Base-by-base conservation (phyloP, 2,888 invertebrate genomes). In the Electrophaes corylata region DNA sequence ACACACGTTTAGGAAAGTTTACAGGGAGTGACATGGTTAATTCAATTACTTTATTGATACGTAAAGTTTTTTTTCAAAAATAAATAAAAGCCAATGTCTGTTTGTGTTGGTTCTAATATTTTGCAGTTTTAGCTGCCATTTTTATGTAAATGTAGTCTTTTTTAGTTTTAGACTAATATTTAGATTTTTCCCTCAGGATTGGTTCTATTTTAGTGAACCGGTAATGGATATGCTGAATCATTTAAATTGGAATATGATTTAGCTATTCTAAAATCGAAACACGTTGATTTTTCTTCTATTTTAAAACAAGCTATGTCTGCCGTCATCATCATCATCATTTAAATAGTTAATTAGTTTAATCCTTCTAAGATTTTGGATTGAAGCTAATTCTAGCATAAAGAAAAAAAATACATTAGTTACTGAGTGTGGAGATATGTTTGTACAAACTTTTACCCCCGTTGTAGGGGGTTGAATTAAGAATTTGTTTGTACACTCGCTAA, bases 61-160 rank as follows among this genome's bases (percentile, higher is more conserved):
- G 18, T 37, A 54, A 47, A 50, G 31, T 18, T 12, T 58, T 65
- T 68, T 76, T 77, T 75, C 57, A 66, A 71, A 78, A 81, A 80
- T 80, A 80, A 79, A 79, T 82, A 82, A 83, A 82, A 83, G 79
- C 77, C 57, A 63, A 78, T 78, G 72, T 79, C 75, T 81, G 82
- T 82, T 76, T 56, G 71, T 76, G 78, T 77, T 65, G 72, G 47
- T 8, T 10, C 19, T 59, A 59, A 52, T 55, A n/a, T 55, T 40
- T 45, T 20, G 35, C 12, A 35, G 19, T 45, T 12, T 41, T 37
- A 14, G 20, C 4, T 29, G 10, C 41, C 26, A 33, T 10, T 39
- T 61, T 33, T 39, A 45, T 59, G 40, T 10, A 35, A 31, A 52
- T 50, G 39, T 26, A 12, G 41, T 47, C 46, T 57, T 52, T 54